Conservation (phyloP, 2,797 vertebrate species). For the Ambastaia sidthimunki region DNA sequence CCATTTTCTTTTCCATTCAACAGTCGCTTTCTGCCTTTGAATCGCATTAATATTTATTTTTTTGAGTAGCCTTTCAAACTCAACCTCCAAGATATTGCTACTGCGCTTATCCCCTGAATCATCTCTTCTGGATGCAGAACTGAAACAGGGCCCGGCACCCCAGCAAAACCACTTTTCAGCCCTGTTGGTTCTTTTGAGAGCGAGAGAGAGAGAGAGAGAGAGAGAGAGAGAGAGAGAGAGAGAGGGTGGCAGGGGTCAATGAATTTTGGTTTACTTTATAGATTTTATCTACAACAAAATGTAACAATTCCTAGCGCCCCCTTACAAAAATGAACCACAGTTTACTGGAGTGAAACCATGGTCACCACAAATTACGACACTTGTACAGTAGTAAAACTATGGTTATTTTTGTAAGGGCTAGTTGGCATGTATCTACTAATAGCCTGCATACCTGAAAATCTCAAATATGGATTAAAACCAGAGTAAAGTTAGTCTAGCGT, state of each 20-base stretch:
- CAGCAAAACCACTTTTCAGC: constrained; percentile 68
- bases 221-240: constrained; percentile 19
- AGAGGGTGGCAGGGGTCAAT: constrained; percentile 14
- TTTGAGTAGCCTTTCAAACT: constrained; percentile 66
- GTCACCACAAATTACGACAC: too few relatives aligned
- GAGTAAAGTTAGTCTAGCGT: too few relatives aligned
- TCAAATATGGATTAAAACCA: constrained; percentile 59
- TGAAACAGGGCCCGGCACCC: constrained; percentile 68
- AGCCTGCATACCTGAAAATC: constrained; percentile 66
- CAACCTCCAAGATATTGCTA: constrained; percentile 71
- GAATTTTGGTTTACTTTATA: constrained; percentile 20
- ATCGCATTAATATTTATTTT: constrained; percentile 66
- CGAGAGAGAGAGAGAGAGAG: constrained; percentile 34
- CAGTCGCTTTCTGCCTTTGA: constrained; percentile 65
- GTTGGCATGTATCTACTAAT: constrained; percentile 60
- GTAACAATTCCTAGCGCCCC: neutral
- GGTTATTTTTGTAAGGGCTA: too few relatives aligned
- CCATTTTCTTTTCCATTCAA: constrained; percentile 64
- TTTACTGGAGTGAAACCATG: too few relatives aligned
- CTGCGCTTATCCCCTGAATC: constrained; percentile 64
- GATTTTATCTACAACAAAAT: constrained; percentile 6
- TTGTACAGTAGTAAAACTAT: too few relatives aligned
- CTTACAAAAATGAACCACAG: too few relatives aligned
- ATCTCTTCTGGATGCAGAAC: constrained; percentile 69
- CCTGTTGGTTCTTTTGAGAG: constrained; percentile 60